Base-by-base conservation (phyloP, 1,140 invertebrate species). In the Euwallacea similis region DNA sequence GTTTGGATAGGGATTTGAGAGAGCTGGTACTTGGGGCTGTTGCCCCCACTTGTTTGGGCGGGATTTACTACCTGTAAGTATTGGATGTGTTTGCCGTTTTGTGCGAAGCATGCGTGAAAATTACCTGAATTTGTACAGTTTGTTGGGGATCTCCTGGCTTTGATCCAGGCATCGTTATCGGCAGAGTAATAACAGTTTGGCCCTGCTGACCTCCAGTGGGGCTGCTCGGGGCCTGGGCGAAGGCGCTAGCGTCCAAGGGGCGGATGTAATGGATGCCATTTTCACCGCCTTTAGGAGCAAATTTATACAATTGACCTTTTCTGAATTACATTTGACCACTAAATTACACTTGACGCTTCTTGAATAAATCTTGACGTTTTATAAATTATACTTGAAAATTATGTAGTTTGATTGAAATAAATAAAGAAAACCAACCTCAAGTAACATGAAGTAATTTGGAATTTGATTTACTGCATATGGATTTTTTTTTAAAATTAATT, bases 101-200 rank as follows among this genome's bases (percentile, higher is more conserved):
- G 21, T 33, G 21, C 1, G 21, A 1, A 33, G 21, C 4, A 50
- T 11, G 2, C 13, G 46, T 3, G 46, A 11, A 50, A 8, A 78
- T 78, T 53, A 92, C 90, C 79, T 91, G 90, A 56, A 92, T 92
- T 79, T 92, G 91, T 11, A 92, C 87, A 7, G 89, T 90, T 74
- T 90, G 89, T 76, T 90, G 89, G 15, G 89, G 88, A 76, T 88
- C 87, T 69, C 86, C 90, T 76, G 91, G 90, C 77, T 92, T 92
- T 4, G 86, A 83, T 6, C 89, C 90, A 7, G 89, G 90, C 76
- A 93, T 86, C 0, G 88, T 87, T 66, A 92, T 91, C 7, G 91
- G 91, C 75, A 93, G 78, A 2, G 90, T 90, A 65, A 92, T 90
- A 42, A 92, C 85, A 71, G 88, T 86, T 75, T 87, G 86, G 53